Base-by-base conservation (phyloP, 1,140 invertebrate genomes). In the Bombus sylvicola region DNA sequence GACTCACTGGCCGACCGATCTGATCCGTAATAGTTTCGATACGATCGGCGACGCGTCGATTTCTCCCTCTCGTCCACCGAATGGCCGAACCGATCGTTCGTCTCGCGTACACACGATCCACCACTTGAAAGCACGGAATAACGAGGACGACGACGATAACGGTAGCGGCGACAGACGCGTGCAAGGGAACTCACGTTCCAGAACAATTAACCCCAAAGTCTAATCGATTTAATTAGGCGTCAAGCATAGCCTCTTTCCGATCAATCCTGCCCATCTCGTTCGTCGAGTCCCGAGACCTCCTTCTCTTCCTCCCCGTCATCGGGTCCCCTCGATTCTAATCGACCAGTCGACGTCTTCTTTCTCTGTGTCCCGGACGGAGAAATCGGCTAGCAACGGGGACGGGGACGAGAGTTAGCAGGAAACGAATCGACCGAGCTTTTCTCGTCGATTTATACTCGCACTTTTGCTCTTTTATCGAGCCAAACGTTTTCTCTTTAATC, bases 171-270 rank as follows among this genome's bases (percentile, higher is more conserved):
- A 78, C 83, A 53, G 78, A 74, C 66, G 62, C 77, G 83, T 64
- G 77, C 72, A 81, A 87, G 69, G 79, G 88, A 81, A 81, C 86
- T 91, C 87, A 62, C 91, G 81, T 94, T 94, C 93, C 92, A 93
- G 92, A 94, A 94, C 92, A 92, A 93, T 94, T 92, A 94, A 92
- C 92, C 90, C 90, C 90, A 94, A 94, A 94, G 93, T 94, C 92
- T 94, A 94, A 94, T 94, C 88, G 92, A 93, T 94, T 92, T 92
- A 92, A 94, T 94, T 92, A 93, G 87, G 87, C 91, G 89, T 92
- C 90, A 84, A 66, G 79, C 85, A 71, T 80, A 78, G 81, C 84
- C 79, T 89, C 84, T 85, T 89, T 86, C 79, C 89, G 81, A 89
- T 88, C 90, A 83, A 88, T 88, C 90, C 89, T 87, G 62, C 71